phyloP scores from a whole-genome alignment of 2,888 invertebrate species.

The Torymus tubicola region DNA sequence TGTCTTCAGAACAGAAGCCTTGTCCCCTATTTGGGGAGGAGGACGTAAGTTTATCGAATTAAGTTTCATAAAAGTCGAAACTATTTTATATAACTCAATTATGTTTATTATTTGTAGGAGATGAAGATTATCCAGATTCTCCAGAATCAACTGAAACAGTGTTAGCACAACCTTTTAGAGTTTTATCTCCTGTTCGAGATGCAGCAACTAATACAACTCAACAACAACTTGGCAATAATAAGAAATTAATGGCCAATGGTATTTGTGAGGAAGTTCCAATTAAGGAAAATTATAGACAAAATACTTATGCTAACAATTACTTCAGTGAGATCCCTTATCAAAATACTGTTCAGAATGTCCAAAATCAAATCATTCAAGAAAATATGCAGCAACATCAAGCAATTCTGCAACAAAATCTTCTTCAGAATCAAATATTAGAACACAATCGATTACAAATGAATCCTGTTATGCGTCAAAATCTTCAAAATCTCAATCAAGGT shows the following conservation, averaged over 20 bases:
- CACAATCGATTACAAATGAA: slow-evolving; percentile 63
- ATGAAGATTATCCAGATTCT: slow-evolving; percentile 73
- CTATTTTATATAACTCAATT: slow-evolving; percentile 15
- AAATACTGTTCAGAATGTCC: slow-evolving; percentile 74
- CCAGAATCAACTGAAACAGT: slow-evolving; percentile 75
- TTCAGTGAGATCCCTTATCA: slow-evolving; percentile 72
- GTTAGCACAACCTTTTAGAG: slow-evolving; percentile 69
- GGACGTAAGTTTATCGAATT: slow-evolving; percentile 63
- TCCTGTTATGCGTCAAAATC: slow-evolving; percentile 61
- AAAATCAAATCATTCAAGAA: slow-evolving; percentile 75
- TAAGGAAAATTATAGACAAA: slow-evolving; percentile 64
- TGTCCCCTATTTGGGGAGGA: slow-evolving; percentile 71
- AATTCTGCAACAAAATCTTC: slow-evolving; percentile 65
- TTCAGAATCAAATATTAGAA: slow-evolving; percentile 65
- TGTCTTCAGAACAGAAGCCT: slow-evolving; percentile 68
- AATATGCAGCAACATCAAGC: slow-evolving; percentile 73
- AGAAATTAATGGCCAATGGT: slow-evolving; percentile 64
- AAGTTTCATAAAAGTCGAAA: neutral
- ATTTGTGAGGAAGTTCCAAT: slow-evolving; percentile 65
- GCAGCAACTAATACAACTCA: slow-evolving; percentile 72
- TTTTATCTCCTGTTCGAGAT: slow-evolving; percentile 73
- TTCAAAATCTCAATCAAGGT: slow-evolving; percentile 59
- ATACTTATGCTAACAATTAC: slow-evolving; percentile 63
- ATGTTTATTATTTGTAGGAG: slow-evolving; percentile 59
- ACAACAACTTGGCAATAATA: slow-evolving; percentile 62